These are phyloP conservation scores for Allygus modestus DNA, from an alignment of 2,888 invertebrate genomes.

Conservation along the genomic window DNA sequence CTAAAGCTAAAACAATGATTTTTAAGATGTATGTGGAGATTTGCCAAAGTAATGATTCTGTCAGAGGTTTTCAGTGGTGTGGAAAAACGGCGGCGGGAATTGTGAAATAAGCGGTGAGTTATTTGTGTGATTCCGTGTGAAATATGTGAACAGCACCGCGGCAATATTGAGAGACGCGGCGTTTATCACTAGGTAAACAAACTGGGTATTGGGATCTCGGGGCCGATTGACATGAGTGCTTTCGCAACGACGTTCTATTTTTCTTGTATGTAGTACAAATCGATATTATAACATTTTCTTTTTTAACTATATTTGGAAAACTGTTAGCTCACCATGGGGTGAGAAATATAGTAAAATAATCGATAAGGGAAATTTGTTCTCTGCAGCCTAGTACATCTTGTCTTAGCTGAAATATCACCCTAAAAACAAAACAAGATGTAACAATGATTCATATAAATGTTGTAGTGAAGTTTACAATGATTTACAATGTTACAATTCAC, in stretches of 20 bases:
- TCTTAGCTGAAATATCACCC: too few species aligned
- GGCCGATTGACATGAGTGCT: slow-evolving; percentile 10
- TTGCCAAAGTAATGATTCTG: slow-evolving; percentile 12
- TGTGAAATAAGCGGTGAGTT: slow-evolving; percentile 46
- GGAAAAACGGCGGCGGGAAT: slow-evolving; percentile 28
- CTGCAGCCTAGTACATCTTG: too few species aligned
- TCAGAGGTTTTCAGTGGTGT: slow-evolving; percentile 34
- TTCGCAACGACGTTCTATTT: not conserved
- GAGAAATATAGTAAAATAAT: too few species aligned
- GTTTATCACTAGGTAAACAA: slow-evolving; percentile 39
- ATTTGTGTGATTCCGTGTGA: slow-evolving; percentile 47
- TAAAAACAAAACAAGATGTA: too few species aligned
- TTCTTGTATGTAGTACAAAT: too few species aligned
- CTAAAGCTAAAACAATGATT: not conserved
- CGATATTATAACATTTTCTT: too few species aligned
- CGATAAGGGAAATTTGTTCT: too few species aligned
- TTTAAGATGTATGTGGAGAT: slow-evolving; percentile 4
- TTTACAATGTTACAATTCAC: too few species aligned
- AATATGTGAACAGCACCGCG: slow-evolving; percentile 33
- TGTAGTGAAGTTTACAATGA: too few species aligned
- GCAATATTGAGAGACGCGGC: slow-evolving; percentile 39
- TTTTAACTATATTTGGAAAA: too few species aligned
- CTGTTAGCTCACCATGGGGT: too few species aligned
- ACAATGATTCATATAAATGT: too few species aligned
- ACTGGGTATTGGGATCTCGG: slow-evolving; percentile 24